These are phyloP conservation scores for Trididemnum nubilum DNA, from an alignment of 23 tunicate genomes.

Conservation along the genomic window DNA sequence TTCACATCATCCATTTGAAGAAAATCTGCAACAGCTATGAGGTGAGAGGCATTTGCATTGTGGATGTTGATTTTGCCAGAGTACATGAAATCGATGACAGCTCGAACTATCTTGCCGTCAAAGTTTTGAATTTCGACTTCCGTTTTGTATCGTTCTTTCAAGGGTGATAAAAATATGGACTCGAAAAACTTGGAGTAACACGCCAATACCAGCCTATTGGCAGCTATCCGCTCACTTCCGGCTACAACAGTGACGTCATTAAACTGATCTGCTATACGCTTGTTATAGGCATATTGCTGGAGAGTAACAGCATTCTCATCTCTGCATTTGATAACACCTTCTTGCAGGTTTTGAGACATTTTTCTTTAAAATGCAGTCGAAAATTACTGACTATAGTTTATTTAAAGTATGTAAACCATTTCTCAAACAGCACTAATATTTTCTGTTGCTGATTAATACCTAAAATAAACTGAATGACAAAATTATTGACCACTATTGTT, in stretches of 20 bases:
- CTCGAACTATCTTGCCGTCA: not conserved
- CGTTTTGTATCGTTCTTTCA: not conserved
- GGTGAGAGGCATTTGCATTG: not conserved
- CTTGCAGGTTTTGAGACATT: too few relatives aligned
- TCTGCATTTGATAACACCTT: too few relatives aligned
- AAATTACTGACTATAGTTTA: too few relatives aligned
- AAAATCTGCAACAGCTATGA: not conserved
- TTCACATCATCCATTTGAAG: not conserved
- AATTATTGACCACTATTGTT: too few relatives aligned
- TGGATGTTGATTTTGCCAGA: not conserved
- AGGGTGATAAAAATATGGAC: not conserved
- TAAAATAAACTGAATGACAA: too few relatives aligned
- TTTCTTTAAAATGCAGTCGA: too few relatives aligned
- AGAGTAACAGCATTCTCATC: too few relatives aligned
- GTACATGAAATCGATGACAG: conserved; percentile 12
- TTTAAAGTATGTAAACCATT: too few relatives aligned
- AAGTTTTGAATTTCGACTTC: not conserved
- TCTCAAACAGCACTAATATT: too few relatives aligned
- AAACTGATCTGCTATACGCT: not conserved
- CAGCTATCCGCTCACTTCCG: not conserved
- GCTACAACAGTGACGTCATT: not conserved
- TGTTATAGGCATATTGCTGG: too few relatives aligned
- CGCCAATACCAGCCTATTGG: conserved; percentile 6
- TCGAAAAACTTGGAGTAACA: not conserved
- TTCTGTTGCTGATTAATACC: too few relatives aligned